These are phyloP conservation scores for Diadophis punctatus DNA, from an alignment of 2,113 vertebrate genomes.

Conservation along the genomic window DNA sequence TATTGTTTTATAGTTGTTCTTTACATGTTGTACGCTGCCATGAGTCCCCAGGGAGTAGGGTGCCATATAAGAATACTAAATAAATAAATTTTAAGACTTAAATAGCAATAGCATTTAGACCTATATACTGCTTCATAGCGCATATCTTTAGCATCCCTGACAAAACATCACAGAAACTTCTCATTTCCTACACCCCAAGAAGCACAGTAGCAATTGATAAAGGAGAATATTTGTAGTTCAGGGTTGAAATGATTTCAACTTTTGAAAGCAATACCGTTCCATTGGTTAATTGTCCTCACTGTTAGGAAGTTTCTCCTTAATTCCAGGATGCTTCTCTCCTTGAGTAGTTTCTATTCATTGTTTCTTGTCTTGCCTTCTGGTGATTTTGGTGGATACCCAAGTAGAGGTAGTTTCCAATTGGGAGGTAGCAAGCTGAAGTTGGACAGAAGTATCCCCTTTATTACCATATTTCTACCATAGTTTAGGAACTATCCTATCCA, in stretches of 20 bases:
- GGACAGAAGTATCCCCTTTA: background rate
- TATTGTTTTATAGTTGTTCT: too few species aligned
- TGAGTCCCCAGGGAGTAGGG: too few species aligned
- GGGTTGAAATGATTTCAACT: background rate
- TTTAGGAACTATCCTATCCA: background rate
- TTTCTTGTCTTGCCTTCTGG: background rate
- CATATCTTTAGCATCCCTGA: background rate
- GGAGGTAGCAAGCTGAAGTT: background rate
- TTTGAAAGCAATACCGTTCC: background rate
- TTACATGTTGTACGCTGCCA: too few species aligned
- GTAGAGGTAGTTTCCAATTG: background rate
- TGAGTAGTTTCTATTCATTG: background rate
- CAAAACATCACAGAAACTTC: background rate
- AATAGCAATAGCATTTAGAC: too few species aligned
- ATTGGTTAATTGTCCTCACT: background rate
- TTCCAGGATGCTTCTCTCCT: background rate
- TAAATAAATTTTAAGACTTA: too few species aligned
- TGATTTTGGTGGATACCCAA: background rate
- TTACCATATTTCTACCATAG: background rate
- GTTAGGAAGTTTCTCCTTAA: background rate
- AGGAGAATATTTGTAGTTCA: background rate
- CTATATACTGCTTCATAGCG: background rate
- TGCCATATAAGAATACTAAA: too few species aligned
- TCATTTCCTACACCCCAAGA: background rate
- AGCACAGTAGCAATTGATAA: background rate